Percentiles rank a stretch among this genome's conserved stretches.
phyloP scores from a whole-genome alignment of 2,888 invertebrate genomes.

The Orchestes rusci region DNA sequence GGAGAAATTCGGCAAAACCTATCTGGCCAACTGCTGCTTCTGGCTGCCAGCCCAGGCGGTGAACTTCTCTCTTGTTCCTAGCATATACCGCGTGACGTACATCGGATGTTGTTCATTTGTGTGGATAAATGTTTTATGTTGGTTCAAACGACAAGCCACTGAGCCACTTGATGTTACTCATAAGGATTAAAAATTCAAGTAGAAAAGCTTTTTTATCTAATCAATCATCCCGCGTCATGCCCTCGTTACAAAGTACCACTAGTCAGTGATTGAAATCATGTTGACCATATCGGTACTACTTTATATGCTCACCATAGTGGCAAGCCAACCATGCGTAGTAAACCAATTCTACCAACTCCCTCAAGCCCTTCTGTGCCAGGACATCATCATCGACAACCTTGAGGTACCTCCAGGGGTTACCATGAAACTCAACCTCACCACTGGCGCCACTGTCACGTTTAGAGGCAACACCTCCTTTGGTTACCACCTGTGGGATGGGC shows the following conservation, averaged over 20 bases:
- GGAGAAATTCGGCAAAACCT: constrained; percentile 65
- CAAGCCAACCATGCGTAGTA: constrained; percentile 11
- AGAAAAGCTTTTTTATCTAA: too few relatives aligned
- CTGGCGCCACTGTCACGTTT: constrained; percentile 20
- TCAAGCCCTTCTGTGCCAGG: constrained; percentile 20
- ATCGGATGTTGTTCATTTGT: constrained; percentile 70
- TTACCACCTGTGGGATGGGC: constrained; percentile 21
- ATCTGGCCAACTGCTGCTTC: constrained; percentile 68
- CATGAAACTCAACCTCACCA: constrained; percentile 18
- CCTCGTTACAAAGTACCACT: too few relatives aligned
- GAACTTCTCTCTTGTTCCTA: constrained; percentile 68
- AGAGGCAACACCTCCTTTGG: constrained; percentile 20
- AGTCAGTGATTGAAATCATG: too few relatives aligned
- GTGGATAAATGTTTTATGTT: constrained; percentile 82
- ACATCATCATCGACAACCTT: constrained; percentile 22
- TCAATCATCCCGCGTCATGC: too few relatives aligned
- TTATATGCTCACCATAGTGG: too few relatives aligned
- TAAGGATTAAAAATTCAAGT: too few relatives aligned
- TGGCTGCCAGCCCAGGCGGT: constrained; percentile 77
- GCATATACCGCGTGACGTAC: constrained; percentile 67
- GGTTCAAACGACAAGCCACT: constrained; percentile 65
- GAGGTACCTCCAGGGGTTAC: constrained; percentile 22
- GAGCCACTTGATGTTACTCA: not conserved
- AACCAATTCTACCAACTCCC: constrained; percentile 10
- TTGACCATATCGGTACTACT: too few relatives aligned